Evolutionary conservation across 2,797 vertebrate genomes (phyloP).

Genomic region (Meda fulgida): DNA sequence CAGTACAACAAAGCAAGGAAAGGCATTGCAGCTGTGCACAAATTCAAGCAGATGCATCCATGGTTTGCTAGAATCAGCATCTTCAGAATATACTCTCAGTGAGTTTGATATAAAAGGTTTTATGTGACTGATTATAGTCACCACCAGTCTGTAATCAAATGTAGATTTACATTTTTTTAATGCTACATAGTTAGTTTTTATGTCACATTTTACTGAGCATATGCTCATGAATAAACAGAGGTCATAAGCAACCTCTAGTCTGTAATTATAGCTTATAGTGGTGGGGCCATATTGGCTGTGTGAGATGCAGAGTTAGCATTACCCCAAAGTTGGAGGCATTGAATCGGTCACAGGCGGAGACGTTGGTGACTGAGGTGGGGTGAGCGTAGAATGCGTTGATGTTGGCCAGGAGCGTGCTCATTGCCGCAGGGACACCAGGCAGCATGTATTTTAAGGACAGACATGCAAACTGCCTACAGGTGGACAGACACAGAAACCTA

Average conservation of each 20-base stretch:
- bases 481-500: background rate
- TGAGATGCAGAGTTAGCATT: slow-evolving; percentile 51
- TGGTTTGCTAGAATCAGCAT: background rate
- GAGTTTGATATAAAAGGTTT: background rate
- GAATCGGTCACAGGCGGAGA: slow-evolving; percentile 93
- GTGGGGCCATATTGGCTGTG: background rate
- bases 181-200: background rate
- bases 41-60: background rate
- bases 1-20: background rate
- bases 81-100: background rate
- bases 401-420: slow-evolving; percentile 97
- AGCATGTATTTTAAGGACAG: slow-evolving; percentile 98
- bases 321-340: slow-evolving; percentile 98
- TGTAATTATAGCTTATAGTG: background rate
- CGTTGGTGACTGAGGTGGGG: slow-evolving; percentile 91
- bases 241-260: background rate
- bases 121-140: background rate
- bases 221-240: background rate
- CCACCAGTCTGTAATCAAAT: background rate
- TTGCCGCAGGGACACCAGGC: slow-evolving; percentile 90
- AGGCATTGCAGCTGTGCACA: background rate
- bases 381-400: slow-evolving; percentile 98
- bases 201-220: background rate
- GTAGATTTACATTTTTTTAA: too few relatives aligned
- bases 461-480: slow-evolving; percentile 92